These are phyloP conservation scores for Campoplex nolae DNA, from an alignment of 2,888 invertebrate species.

Conservation along the genomic window DNA sequence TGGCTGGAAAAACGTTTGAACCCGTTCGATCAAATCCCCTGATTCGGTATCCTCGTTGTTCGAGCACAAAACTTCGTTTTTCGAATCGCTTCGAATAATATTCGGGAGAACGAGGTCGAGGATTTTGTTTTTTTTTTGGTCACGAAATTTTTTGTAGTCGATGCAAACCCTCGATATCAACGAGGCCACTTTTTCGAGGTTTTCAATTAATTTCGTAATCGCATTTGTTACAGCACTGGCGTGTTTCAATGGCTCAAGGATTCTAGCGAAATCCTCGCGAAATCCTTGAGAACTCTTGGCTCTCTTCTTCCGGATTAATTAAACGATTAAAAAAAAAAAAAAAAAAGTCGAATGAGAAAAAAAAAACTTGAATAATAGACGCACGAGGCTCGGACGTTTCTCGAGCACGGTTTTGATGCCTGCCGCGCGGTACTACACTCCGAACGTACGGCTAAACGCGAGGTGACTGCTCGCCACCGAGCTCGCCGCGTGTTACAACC, in stretches of 20 bases:
- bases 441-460: constrained; percentile 68
- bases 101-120: not conserved
- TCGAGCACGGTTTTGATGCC: constrained; percentile 24
- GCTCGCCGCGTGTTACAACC: constrained; percentile 51
- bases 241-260: not conserved
- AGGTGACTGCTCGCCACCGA: constrained; percentile 65
- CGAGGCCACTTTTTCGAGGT: constrained; percentile 21
- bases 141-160: not conserved
- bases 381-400: constrained; percentile 24
- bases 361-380: constrained; percentile 6
- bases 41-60: not conserved
- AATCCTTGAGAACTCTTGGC: constrained; percentile 33
- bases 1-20: too few species aligned
- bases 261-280: constrained; percentile 1
- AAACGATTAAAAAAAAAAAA: not conserved
- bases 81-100: not conserved
- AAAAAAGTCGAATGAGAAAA: not conserved
- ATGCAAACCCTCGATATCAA: not conserved
- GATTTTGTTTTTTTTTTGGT: too few species aligned
- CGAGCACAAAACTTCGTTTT: not conserved
- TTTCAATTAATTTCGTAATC: not conserved
- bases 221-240: not conserved
- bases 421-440: constrained; percentile 50
- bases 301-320: not conserved
- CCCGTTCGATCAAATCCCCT: not conserved